Evolutionary conservation across 2,888 invertebrate genomes (phyloP), one percentile per base, ranked within the genome.

Genomic region (Encarsia formosa): DNA sequence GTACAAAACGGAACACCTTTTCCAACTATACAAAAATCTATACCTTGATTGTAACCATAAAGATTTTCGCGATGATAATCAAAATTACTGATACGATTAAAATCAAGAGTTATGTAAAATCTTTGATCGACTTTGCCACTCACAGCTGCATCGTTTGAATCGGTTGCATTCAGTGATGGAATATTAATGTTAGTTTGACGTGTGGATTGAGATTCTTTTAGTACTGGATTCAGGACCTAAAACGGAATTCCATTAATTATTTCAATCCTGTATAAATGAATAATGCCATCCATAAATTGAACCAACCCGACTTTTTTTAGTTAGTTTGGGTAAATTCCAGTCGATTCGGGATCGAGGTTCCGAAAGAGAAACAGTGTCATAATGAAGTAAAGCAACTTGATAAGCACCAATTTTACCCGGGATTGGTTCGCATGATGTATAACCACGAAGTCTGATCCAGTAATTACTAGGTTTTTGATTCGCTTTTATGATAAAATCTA

Each of bases 51-150:
- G 75, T 86, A 88, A 52, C 87, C 86, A 64, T 90, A 91, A 45
- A 84, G 78, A 15, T 83, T 81, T 2, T 82, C 78, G 37, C 83
- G 80, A 67, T 93, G 88, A 69, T 85, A 92, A 59, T 87, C 83
- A 0, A 86, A 83, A 71, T 92, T 91, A 67, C 91, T 85, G 60
- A 88, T 84, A 13, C 82, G 79, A 65, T 93, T 89, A 74, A 93
- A 93, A 67, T 94, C 93, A 61, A 91, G 93, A 1, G 87, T 85
- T n/a, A 94, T 76, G 65, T 86, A 91, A 74, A 91, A 88, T 67
- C 87, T 86, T 62, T 85, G 83, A 65, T 93, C 91, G 0, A 35
- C 42, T 9, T 81, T 77, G 50, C 79, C 78, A 57, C 81, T 79
- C 32, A 80, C 77, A 43, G 80, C 79, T 23, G 73, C 70, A 54